phyloP scores from a whole-genome alignment of 2,888 invertebrate species.

The Therioaphis trifolii region DNA sequence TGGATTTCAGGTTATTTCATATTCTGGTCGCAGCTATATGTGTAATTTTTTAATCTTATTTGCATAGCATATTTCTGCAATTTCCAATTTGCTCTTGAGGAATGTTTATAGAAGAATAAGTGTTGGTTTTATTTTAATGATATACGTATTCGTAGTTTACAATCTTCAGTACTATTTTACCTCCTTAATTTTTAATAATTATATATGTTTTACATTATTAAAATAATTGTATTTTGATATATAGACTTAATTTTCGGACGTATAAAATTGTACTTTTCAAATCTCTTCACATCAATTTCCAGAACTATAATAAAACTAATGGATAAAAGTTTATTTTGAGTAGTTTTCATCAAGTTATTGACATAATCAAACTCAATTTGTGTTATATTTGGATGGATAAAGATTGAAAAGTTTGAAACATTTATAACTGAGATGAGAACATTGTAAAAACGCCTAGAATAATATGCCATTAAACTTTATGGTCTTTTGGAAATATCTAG shows the following conservation, averaged over 20 bases:
- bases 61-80: too few species aligned
- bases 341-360: not conserved
- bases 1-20: too few species aligned
- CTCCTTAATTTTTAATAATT: too few species aligned
- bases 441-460: slow-evolving; percentile 26
- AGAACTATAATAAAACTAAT: slow-evolving; percentile 8
- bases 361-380: not conserved
- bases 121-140: too few species aligned
- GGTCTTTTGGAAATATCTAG: not conserved
- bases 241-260: not conserved
- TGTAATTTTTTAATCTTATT: too few species aligned
- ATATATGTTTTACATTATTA: too few species aligned
- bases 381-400: slow-evolving; percentile 10
- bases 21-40: too few species aligned
- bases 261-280: not conserved
- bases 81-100: too few species aligned
- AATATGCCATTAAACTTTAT: not conserved
- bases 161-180: too few species aligned
- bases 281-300: not conserved
- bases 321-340: not conserved
- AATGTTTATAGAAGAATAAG: too few species aligned
- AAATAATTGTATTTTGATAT: not conserved
- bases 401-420: not conserved
- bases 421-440: not conserved
- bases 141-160: too few species aligned